These are phyloP conservation scores for Drosophila arawakana DNA, from an alignment of 1,140 invertebrate genomes.

Conservation along the genomic window DNA sequence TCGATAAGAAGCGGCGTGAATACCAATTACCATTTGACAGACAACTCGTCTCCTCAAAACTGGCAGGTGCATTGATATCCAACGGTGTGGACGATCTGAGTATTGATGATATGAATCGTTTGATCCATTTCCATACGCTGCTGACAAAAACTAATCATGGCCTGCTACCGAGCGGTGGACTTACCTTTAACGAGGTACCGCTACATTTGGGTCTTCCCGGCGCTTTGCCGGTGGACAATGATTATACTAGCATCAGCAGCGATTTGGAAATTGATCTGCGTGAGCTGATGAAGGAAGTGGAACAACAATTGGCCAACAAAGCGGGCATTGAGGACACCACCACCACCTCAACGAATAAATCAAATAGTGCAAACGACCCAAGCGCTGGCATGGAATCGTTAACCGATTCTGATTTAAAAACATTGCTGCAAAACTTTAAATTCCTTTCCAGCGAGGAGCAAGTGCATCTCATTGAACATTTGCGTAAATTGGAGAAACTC, in stretches of 20 bases:
- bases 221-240: background rate
- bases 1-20: constrained; percentile 11
- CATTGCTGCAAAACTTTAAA: constrained; percentile 91
- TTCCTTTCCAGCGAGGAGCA: constrained; percentile 91
- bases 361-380: background rate
- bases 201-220: constrained; percentile 25
- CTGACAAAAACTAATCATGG: constrained; percentile 83
- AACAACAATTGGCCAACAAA: constrained; percentile 57
- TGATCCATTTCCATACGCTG: constrained; percentile 91
- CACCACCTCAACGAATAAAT: background rate
- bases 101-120: constrained; percentile 89
- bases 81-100: constrained; percentile 92
- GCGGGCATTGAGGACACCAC: constrained; percentile 1
- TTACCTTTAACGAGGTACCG: constrained; percentile 46
- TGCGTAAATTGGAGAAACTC: constrained; percentile 90
- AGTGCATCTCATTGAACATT: constrained; percentile 90
- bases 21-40: constrained; percentile 70
- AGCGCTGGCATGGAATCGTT: constrained; percentile 88
- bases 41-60: constrained; percentile 88
- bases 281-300: constrained; percentile 69
- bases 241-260: background rate
- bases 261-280: constrained; percentile 55
- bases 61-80: constrained; percentile 90
- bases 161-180: constrained; percentile 20
- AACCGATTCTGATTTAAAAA: constrained; percentile 90